Evolutionary conservation across 2,888 invertebrate genomes (phyloP), one percentile per base, ranked within the genome.

Genomic region (Strigamia maritima): DNA sequence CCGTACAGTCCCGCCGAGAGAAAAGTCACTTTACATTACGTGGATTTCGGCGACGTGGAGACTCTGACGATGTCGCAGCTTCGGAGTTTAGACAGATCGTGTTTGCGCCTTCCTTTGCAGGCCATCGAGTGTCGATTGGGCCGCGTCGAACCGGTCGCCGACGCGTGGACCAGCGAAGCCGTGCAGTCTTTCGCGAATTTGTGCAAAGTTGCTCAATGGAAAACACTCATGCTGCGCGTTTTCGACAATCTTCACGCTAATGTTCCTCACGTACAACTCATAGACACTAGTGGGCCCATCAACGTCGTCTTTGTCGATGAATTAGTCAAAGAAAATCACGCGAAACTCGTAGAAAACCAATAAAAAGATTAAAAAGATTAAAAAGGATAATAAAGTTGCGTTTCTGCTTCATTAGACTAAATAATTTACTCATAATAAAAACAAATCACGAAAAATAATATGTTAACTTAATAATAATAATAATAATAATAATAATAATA

Each of bases 41-140:
- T 95, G 78, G 96, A 97, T 87, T 96, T 94, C 86, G 96, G 96
- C 0, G 94, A 96, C 86, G 90, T 90, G 80, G 92, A 92, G 83
- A 89, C 90, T 83, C 88, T 93, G 3, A 87, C 89, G 0, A 89
- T 89, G 2, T 88, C 89, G 78, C 90, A 92, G 81, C 86, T 95
- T 14, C 91, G 90, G 82, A 92, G 92, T 83, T 87, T 95, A 80
- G 89, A 92, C 60, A 92, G 93, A 0, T 92, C 94, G 84, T 90
- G 93, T 84, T 86, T 93, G 76, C 87, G 90, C 78, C 88, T 94
- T 16, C 89, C 92, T 76, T 91, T 92, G 84, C 92, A 96, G 89
- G 95, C 96, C 0, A 91, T 96, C 85, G 94, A 95, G 86, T 95
- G 95, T 85, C 92, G 91, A 85, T 87, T 96, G 81, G 92, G 92